Conservation (phyloP, 2,888 invertebrate genomes). For the Cheilosia grossa region DNA sequence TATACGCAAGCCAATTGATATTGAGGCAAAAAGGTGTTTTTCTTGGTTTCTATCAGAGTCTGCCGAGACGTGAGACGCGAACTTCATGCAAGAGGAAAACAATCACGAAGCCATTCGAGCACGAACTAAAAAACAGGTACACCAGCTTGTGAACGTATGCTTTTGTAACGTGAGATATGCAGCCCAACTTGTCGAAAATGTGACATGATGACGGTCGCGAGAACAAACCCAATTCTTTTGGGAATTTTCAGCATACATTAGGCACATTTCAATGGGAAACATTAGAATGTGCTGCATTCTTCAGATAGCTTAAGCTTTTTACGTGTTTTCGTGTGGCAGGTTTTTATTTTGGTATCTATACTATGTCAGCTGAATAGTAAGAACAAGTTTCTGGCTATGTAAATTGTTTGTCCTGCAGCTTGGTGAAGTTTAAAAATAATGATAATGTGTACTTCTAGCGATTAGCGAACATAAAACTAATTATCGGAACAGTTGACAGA, state of each 20-base stretch:
- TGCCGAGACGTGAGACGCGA: constrained; percentile 17
- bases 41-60: constrained; percentile 18
- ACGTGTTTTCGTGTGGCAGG: no score
- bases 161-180: constrained; percentile 61
- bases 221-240: constrained; percentile 56
- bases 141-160: background rate
- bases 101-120: constrained; percentile 56
- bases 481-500: no score
- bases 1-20: background rate
- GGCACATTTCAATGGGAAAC: constrained; percentile 26
- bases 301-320: background rate
- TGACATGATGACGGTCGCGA: constrained; percentile 45
- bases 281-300: constrained; percentile 23
- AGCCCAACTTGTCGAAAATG: constrained; percentile 51
- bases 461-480: no score
- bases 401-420: no score
- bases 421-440: no score
- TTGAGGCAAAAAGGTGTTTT: constrained; percentile 13
- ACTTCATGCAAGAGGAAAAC: constrained; percentile 12
- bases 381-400: no score
- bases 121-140: constrained; percentile 47
- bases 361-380: no score
- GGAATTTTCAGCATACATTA: constrained; percentile 28
- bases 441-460: no score
- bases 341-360: no score